Evolutionary conservation across 2,797 vertebrate genomes (phyloP), one percentile per base, ranked within the genome.

Genomic region (Aldrovandia affinis): DNA sequence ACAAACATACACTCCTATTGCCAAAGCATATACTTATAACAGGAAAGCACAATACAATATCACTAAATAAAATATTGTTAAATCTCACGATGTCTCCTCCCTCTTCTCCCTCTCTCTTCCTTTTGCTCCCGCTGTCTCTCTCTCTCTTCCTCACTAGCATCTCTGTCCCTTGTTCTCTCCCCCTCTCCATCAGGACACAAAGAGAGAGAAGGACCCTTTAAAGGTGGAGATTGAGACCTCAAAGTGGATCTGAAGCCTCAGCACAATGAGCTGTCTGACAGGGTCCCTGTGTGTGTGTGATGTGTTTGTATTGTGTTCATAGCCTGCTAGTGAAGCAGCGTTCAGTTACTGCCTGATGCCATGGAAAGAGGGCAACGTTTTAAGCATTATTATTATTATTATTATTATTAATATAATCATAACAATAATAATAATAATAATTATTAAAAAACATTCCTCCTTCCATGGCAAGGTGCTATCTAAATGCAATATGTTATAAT

Each of bases 261-360:
- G 87, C 83, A 90, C 90, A 90, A 91, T 92, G 84, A 70, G 86
- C 85, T 89, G 87, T 80, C 77, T 87, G 80, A 75, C 88, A 83
- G 88, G 84, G 86, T 82, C 86, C 78, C 78, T 68, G 80, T 88
- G 85, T 85, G 84, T 18, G 18, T 73, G 33, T 20, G 20, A 83
- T 88, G 84, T 87, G 83, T 90, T 89, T 90, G 86, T 90, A 86
- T 89, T 86, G 86, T 86, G 86, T 83, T 85, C 86, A 87, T 83
- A 83, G 86, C 87, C 82, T 89, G 85, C 82, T 89, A 85, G 85
- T 87, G 33, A 50, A 50, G 80, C 88, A 86, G 86, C 88, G 81
- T 79, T 83, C 86, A 82, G 81, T 86, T 85, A 88, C 33, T 73
- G n/a, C n/a, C n/a, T n/a, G n/a, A n/a, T n/a, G n/a, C n/a, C n/a